phyloP scores from a whole-genome alignment of 2,888 invertebrate species.

The Lasius fuliginosus region DNA sequence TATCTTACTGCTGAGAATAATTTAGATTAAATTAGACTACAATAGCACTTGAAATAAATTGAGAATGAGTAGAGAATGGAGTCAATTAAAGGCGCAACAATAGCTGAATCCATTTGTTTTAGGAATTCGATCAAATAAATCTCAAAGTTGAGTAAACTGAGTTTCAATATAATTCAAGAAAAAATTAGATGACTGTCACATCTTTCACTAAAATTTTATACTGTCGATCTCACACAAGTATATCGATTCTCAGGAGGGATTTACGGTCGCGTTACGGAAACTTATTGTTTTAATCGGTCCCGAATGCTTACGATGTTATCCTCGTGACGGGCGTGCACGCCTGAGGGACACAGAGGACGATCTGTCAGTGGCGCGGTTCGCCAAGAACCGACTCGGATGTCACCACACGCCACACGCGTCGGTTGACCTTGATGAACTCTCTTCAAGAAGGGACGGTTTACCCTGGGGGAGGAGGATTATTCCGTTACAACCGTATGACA shows the following conservation, averaged over 20 bases:
- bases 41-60: neutral
- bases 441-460: slow-evolving; percentile 14
- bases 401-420: slow-evolving; percentile 2
- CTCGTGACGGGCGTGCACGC: slow-evolving; percentile 27
- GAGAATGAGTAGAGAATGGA: neutral
- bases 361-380: slow-evolving; percentile 14
- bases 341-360: slow-evolving; percentile 34
- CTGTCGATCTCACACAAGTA: neutral
- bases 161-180: neutral
- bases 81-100: neutral
- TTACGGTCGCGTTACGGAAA: neutral
- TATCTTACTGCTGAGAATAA: neutral
- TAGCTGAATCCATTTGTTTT: neutral
- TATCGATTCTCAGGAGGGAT: neutral
- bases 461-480: slow-evolving; percentile 8
- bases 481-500: slow-evolving; percentile 66
- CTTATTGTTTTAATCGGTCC: neutral
- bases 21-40: neutral
- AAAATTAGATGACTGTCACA: neutral
- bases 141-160: neutral
- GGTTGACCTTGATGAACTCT: slow-evolving; percentile 62
- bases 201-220: neutral
- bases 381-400: slow-evolving; percentile 4
- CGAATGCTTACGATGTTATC: slow-evolving; percentile 44
- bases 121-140: neutral